Percentiles rank a stretch among this genome's conserved stretches.
Conservation (phyloP, 2,113 vertebrate species). For the Ahaetulla prasina region DNA sequence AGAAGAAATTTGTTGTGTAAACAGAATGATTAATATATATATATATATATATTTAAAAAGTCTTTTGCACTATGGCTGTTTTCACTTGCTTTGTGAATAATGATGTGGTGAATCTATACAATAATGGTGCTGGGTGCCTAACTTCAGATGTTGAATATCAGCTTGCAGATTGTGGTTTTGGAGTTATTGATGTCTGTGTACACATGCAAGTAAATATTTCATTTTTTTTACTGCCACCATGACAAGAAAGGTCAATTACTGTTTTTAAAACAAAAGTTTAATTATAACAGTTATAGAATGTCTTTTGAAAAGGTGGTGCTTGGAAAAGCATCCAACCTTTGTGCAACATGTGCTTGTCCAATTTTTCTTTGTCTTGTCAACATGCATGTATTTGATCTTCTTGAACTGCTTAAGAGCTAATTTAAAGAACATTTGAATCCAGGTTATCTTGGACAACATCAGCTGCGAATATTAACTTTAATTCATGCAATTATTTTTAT, state of each 20-base stretch:
- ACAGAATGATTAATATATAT: neutral
- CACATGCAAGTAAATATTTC: neutral
- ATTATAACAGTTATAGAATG: neutral
- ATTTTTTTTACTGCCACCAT: neutral
- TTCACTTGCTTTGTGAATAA: neutral
- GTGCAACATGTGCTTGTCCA: neutral
- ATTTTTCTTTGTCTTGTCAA: neutral
- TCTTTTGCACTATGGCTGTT: neutral
- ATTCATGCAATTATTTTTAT: neutral
- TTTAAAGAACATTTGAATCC: neutral
- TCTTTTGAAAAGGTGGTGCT: neutral
- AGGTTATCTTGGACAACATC: neutral
- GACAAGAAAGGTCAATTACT: neutral
- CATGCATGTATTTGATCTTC: neutral
- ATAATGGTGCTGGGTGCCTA: constrained; percentile 5
- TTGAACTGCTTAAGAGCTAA: neutral
- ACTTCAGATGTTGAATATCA: constrained; percentile 55
- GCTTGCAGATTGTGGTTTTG: constrained; percentile 8
- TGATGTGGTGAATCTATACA: constrained; percentile 10
- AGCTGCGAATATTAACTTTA: neutral
- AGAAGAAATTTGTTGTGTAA: neutral
- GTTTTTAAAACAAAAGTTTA: neutral
- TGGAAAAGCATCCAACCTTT: neutral
- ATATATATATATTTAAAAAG: neutral
- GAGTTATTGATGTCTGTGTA: neutral